These are phyloP conservation scores for Rutpela maculata DNA, from an alignment of 2,888 invertebrate species.

Conservation along the genomic window DNA sequence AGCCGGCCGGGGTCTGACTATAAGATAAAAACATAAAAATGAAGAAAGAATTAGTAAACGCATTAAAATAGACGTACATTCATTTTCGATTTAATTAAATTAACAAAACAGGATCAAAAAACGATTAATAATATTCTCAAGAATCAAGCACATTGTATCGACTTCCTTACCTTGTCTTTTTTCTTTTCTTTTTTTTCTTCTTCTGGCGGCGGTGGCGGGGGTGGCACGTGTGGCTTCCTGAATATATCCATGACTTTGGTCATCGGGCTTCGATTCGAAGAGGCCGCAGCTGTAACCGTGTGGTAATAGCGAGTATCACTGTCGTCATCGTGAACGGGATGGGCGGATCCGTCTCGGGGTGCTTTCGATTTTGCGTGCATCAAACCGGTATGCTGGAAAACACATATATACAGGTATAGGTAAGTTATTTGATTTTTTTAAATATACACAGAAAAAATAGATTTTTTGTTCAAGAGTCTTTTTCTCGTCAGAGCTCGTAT, in stretches of 20 bases:
- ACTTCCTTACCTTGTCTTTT: constrained; percentile 71
- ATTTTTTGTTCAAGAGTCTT: no score
- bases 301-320: constrained; percentile 82
- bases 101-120: no score
- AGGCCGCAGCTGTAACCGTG: constrained; percentile 81
- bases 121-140: no score
- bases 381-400: constrained; percentile 74
- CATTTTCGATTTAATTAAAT: no score
- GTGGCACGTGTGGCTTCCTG: constrained; percentile 85
- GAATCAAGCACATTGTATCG: no score
- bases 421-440: background rate
- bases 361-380: constrained; percentile 73
- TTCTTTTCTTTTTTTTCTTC: constrained; percentile 67
- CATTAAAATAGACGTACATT: no score
- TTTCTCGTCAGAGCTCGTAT: no score
- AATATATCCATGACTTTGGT: constrained; percentile 95
- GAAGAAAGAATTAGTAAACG: no score
- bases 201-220: constrained; percentile 67
- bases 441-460: no score
- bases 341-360: constrained; percentile 82
- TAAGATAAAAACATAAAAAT: no score
- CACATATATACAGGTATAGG: constrained; percentile 39
- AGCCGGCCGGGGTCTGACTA: no score
- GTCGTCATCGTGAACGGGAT: constrained; percentile 80
- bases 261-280: constrained; percentile 84